Evolutionary conservation across 2,888 invertebrate genomes (phyloP).

Genomic region (Herminia tarsipennalis): DNA sequence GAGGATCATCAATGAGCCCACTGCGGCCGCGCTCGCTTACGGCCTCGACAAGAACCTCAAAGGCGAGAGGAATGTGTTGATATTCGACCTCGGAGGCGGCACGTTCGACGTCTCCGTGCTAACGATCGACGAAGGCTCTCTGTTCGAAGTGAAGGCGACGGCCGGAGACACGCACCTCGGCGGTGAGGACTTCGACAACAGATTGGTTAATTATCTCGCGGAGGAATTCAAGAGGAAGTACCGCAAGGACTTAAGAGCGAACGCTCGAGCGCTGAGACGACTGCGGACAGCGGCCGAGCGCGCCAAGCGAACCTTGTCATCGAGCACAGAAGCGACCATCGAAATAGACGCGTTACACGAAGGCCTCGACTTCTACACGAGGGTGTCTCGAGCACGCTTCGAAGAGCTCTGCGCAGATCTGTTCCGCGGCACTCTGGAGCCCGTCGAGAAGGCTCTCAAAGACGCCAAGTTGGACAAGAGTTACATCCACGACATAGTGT

Average conservation of each 20-base stretch:
- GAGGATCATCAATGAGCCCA: slow-evolving; percentile 95
- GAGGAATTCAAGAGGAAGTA: slow-evolving; percentile 84
- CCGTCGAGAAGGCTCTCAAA: slow-evolving; percentile 89
- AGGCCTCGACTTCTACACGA: slow-evolving; percentile 87
- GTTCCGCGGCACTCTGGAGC: too few species aligned
- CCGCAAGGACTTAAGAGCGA: slow-evolving; percentile 85
- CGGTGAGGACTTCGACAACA: too few species aligned
- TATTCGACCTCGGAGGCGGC: slow-evolving; percentile 90
- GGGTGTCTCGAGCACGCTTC: slow-evolving; percentile 88
- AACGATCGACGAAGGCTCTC: too few species aligned
- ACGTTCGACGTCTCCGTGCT: slow-evolving; percentile 95
- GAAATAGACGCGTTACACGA: slow-evolving; percentile 89
- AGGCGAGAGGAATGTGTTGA: slow-evolving; percentile 88
- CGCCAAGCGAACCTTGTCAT: slow-evolving; percentile 89
- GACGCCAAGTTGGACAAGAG: slow-evolving; percentile 91
- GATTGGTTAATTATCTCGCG: slow-evolving; percentile 85
- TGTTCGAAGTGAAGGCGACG: slow-evolving; percentile 90
- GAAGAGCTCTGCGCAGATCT: too few species aligned
- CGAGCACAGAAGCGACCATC: slow-evolving; percentile 88
- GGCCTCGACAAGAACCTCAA: slow-evolving; percentile 89
- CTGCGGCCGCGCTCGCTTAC: slow-evolving; percentile 92
- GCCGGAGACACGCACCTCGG: slow-evolving; percentile 91
- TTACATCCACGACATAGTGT: slow-evolving; percentile 89
- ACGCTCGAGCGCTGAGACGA: slow-evolving; percentile 87
- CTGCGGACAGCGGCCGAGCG: slow-evolving; percentile 89